Percentiles rank a stretch among this genome's conserved stretches.
phyloP scores from a whole-genome alignment of 2,797 vertebrate genomes.

The Artibeus lituratus region DNA sequence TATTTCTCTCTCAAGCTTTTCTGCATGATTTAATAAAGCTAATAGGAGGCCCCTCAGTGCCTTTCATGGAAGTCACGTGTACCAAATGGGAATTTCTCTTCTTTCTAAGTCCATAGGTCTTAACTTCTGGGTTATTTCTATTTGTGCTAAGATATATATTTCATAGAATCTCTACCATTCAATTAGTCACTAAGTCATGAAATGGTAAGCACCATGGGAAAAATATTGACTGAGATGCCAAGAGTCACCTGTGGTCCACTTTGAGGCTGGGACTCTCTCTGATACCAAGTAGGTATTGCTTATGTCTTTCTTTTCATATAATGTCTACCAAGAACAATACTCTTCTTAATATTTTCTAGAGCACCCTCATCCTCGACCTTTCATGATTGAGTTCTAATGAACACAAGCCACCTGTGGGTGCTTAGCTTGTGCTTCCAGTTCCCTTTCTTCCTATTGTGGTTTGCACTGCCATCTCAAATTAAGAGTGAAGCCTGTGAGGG shows the following conservation, averaged over 20 bases:
- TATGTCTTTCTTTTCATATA: neutral
- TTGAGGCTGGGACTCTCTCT: neutral
- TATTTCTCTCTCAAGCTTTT: neutral
- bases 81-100: neutral
- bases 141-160: neutral
- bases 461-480: neutral
- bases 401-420: too few species aligned
- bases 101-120: neutral
- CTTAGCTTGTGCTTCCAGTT: neutral
- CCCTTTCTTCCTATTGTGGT: neutral
- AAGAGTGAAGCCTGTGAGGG: neutral
- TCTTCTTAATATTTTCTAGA: neutral
- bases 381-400: neutral
- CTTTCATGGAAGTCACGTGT: neutral
- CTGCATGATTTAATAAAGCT: neutral
- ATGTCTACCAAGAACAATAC: neutral
- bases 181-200: neutral
- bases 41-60: neutral
- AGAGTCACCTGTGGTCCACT: neutral
- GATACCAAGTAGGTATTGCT: neutral
- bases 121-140: neutral
- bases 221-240: neutral
- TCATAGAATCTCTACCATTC: neutral
- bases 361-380: neutral
- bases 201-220: neutral